Evolutionary conservation across 2,797 vertebrate genomes (phyloP).

Genomic region (Stomatorhinus walkeri): DNA sequence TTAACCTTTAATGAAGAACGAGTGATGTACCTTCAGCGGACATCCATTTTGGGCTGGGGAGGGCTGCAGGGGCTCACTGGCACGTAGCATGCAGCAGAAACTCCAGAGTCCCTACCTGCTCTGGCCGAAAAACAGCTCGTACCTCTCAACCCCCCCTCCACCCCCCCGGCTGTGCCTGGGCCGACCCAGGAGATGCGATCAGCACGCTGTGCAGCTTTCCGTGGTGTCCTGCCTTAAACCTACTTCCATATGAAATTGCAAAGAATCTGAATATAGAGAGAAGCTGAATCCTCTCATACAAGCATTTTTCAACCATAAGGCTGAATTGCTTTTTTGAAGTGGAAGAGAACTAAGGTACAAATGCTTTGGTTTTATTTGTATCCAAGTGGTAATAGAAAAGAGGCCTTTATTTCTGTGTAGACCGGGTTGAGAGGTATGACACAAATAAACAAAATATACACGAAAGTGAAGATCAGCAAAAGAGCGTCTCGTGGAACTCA

Average conservation of each 20-base stretch:
- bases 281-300: not conserved
- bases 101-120: conserved; percentile 17
- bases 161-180: not conserved
- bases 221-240: not conserved
- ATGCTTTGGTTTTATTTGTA: not conserved
- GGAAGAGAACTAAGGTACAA: not conserved
- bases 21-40: not conserved
- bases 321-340: not conserved
- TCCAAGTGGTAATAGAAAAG: not conserved
- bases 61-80: conserved; percentile 18
- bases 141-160: conserved; percentile 23
- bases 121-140: conserved; percentile 13
- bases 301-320: not conserved
- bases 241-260: not conserved
- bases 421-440: conserved; percentile 42
- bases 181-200: not conserved
- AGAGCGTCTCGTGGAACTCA: not conserved
- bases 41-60: conserved; percentile 19
- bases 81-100: conserved; percentile 27
- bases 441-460: not conserved
- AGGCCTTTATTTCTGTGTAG: not conserved
- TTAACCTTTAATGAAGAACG: conserved; percentile 34
- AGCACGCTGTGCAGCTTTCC: not conserved
- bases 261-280: conserved; percentile 7
- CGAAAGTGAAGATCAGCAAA: not conserved